phyloP scores from a whole-genome alignment of 2,888 invertebrate species.

The Cabera pusaria region DNA sequence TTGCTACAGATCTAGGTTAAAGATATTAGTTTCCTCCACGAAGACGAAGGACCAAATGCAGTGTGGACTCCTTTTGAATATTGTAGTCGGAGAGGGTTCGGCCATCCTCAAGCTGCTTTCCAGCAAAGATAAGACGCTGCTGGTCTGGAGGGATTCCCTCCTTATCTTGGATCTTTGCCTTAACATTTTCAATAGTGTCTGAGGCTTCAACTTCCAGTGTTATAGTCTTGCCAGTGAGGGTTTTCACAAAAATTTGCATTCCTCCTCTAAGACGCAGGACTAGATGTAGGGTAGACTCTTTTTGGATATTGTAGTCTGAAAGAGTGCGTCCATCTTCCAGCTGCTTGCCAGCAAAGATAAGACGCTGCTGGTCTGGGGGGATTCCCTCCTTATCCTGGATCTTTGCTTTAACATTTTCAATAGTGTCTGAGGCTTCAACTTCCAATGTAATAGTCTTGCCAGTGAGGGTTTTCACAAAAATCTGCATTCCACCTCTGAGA shows the following conservation, averaged over 20 bases:
- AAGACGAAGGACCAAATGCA: constrained; percentile 37
- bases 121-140: constrained; percentile 46
- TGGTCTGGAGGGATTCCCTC: constrained; percentile 50
- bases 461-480: constrained; percentile 45
- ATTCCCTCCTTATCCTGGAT: constrained; percentile 45
- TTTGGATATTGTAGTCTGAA: constrained; percentile 41
- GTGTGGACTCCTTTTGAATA: constrained; percentile 34
- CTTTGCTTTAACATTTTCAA: constrained; percentile 48
- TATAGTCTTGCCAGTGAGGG: constrained; percentile 48
- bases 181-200: constrained; percentile 48
- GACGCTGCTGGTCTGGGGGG: constrained; percentile 46
- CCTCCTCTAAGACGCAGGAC: constrained; percentile 41
- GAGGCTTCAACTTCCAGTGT: constrained; percentile 45
- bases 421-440: constrained; percentile 45
- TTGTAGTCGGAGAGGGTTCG: constrained; percentile 47
- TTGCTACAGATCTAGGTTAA: constrained; percentile 25
- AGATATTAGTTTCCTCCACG: constrained; percentile 41
- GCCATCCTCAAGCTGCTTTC: constrained; percentile 47
- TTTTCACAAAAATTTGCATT: constrained; percentile 46
- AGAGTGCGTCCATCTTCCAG: constrained; percentile 47
- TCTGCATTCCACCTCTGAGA: constrained; percentile 52
- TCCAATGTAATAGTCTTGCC: constrained; percentile 48
- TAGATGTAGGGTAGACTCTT: constrained; percentile 35
- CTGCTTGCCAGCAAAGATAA: constrained; percentile 48
- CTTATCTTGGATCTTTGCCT: constrained; percentile 42